Conservation (phyloP, 2,113 vertebrate genomes). For the Pardalotus punctatus region DNA sequence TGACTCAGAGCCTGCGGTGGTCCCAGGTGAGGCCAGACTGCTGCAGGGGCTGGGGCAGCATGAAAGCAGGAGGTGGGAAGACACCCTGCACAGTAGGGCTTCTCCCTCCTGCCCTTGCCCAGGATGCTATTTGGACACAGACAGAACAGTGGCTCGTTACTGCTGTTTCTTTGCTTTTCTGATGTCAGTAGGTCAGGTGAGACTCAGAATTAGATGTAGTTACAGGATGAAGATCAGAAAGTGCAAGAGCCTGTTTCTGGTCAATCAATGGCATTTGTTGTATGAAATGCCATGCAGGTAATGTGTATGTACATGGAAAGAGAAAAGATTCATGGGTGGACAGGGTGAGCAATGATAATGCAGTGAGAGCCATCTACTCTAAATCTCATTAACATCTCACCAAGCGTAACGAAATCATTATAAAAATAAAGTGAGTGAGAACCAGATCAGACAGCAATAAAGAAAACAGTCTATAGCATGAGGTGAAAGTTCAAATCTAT, state of each 20-base stretch:
- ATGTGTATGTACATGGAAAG: rapidly evolving
- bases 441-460: background rate
- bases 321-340: background rate
- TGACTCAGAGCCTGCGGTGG: rapidly evolving
- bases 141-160: background rate
- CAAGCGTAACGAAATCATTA: background rate
- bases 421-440: background rate
- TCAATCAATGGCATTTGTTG: background rate
- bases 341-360: background rate
- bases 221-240: background rate
- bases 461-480: background rate
- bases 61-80: background rate
- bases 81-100: rapidly evolving
- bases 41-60: rapidly evolving
- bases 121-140: rapidly evolving
- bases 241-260: background rate
- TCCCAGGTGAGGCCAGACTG: rapidly evolving
- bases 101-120: background rate
- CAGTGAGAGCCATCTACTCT: background rate
- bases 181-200: background rate
- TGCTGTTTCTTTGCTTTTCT: rapidly evolving
- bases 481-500: background rate
- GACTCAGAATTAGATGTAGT: background rate
- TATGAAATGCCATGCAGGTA: background rate
- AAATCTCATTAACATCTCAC: background rate